These are phyloP conservation scores for Drosophila monieri DNA, from an alignment of 2,888 invertebrate genomes.

Conservation along the genomic window DNA sequence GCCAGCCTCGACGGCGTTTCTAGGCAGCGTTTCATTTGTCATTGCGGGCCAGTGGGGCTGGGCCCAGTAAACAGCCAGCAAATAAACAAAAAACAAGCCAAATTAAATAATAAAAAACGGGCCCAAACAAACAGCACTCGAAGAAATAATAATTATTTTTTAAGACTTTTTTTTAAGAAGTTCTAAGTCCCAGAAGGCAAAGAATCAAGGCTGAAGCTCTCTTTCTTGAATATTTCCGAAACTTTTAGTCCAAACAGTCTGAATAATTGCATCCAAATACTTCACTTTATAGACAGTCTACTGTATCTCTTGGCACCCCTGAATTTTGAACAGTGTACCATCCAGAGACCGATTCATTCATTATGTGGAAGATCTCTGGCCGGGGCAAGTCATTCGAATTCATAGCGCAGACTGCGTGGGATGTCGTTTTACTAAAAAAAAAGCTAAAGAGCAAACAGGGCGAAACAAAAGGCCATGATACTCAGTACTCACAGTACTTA, in stretches of 20 bases:
- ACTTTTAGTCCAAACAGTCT: not conserved
- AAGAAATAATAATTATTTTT: not conserved
- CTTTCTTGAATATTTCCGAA: too few relatives aligned
- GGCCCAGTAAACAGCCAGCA: constrained; percentile 13
- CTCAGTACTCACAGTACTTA: constrained; percentile 23
- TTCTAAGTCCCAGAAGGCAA: not conserved
- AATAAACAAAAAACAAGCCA: constrained; percentile 4
- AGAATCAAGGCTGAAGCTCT: too few relatives aligned
- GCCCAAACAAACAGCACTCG: not conserved
- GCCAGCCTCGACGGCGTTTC: constrained; percentile 79
- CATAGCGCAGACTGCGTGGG: constrained; percentile 77
- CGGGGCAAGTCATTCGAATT: constrained; percentile 74
- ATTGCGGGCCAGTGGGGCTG: constrained; percentile 28
- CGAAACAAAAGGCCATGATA: constrained; percentile 62
- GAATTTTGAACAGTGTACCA: too few relatives aligned
- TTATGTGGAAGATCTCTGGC: constrained; percentile 60
- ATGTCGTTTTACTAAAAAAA: constrained; percentile 29
- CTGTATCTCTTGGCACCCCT: too few relatives aligned
- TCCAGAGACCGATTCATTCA: constrained; percentile 68
- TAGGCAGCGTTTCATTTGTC: constrained; percentile 65
- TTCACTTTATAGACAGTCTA: too few relatives aligned
- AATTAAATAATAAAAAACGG: constrained; percentile 18
- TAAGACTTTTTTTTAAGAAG: too few relatives aligned
- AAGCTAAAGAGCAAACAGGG: constrained; percentile 68
- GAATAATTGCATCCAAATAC: too few relatives aligned